phyloP scores from a whole-genome alignment of 2,113 vertebrate species.

The Cisticola juncidis region DNA sequence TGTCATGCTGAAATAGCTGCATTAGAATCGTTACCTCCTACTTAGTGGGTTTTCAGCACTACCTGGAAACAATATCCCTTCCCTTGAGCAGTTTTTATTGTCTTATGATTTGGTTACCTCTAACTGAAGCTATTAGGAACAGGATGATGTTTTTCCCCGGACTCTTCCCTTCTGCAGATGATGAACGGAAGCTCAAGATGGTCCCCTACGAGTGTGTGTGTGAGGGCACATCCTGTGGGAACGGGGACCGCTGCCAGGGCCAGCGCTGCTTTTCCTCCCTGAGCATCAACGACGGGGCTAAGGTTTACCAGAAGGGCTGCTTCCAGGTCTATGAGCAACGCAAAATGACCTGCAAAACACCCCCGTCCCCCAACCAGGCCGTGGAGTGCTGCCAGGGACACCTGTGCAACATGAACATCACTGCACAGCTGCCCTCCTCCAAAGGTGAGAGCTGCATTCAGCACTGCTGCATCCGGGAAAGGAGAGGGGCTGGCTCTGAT shows the following conservation, averaged over 20 bases:
- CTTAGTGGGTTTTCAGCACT: not conserved
- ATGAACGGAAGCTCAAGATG: slow-evolving; percentile 74
- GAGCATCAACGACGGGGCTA: slow-evolving; percentile 82
- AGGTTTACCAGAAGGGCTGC: slow-evolving; percentile 94
- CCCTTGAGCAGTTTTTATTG: not conserved
- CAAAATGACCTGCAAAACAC: slow-evolving; percentile 95
- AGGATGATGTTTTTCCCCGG: not conserved
- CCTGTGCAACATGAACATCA: slow-evolving; percentile 95
- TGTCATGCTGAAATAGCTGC: not conserved
- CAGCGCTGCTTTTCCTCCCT: slow-evolving; percentile 94
- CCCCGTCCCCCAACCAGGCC: slow-evolving; percentile 89
- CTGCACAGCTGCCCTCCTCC: slow-evolving; percentile 84
- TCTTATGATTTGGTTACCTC: not conserved
- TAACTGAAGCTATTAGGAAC: not conserved
- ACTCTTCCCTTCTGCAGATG: slow-evolving; percentile 71
- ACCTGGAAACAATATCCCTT: not conserved
- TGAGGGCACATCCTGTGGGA: slow-evolving; percentile 89
- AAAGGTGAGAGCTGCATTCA: slow-evolving; percentile 72
- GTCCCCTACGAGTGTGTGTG: slow-evolving; percentile 91
- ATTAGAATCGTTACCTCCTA: not conserved
- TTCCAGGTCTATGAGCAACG: slow-evolving; percentile 94
- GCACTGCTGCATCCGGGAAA: accelerated
- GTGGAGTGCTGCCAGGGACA: slow-evolving; percentile 95
- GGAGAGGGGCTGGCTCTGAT: accelerated
- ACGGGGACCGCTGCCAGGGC: slow-evolving; percentile 86